Evolutionary conservation across 1,140 invertebrate species (phyloP).

Genomic region (Hestina assimilis): DNA sequence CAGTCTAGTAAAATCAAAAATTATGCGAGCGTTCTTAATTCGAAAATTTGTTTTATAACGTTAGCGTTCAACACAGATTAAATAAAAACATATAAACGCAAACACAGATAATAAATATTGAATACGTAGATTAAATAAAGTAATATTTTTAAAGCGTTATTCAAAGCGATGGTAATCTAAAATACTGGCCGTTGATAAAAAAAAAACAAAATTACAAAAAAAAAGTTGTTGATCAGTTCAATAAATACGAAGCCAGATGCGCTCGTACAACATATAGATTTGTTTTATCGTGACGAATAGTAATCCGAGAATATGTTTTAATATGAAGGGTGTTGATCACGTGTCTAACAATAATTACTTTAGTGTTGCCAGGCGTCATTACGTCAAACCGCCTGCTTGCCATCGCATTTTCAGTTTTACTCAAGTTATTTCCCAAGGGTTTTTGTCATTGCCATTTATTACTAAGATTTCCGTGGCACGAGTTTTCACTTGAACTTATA

Average conservation of each 20-base stretch:
- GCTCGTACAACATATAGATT: slow-evolving; percentile 20
- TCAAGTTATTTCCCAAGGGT: slow-evolving; percentile 69
- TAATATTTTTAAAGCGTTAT: slow-evolving; percentile 14
- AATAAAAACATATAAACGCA: not conserved
- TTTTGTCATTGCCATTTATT: slow-evolving; percentile 58
- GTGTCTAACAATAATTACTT: slow-evolving; percentile 71
- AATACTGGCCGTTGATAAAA: slow-evolving; percentile 18
- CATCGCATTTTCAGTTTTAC: slow-evolving; percentile 54
- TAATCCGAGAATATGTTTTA: slow-evolving; percentile 49
- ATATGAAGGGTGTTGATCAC: slow-evolving; percentile 52
- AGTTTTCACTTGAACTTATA: slow-evolving; percentile 37
- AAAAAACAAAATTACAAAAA: slow-evolving; percentile 9
- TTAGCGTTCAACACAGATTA: not conserved
- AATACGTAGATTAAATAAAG: slow-evolving; percentile 7
- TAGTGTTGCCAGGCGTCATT: slow-evolving; percentile 61
- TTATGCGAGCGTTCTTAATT: not conserved
- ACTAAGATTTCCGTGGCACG: slow-evolving; percentile 57
- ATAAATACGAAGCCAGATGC: slow-evolving; percentile 24
- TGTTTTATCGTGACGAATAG: slow-evolving; percentile 31
- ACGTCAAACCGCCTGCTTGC: slow-evolving; percentile 54
- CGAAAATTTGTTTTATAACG: slow-evolving; percentile 6
- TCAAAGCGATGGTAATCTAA: slow-evolving; percentile 2
- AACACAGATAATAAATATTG: slow-evolving; percentile 7
- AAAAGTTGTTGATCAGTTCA: slow-evolving; percentile 21
- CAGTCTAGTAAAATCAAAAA: slow-evolving; percentile 15